These are phyloP conservation scores for Andrena chrysosceles DNA, from an alignment of 2,888 invertebrate genomes.

Conservation along the genomic window DNA sequence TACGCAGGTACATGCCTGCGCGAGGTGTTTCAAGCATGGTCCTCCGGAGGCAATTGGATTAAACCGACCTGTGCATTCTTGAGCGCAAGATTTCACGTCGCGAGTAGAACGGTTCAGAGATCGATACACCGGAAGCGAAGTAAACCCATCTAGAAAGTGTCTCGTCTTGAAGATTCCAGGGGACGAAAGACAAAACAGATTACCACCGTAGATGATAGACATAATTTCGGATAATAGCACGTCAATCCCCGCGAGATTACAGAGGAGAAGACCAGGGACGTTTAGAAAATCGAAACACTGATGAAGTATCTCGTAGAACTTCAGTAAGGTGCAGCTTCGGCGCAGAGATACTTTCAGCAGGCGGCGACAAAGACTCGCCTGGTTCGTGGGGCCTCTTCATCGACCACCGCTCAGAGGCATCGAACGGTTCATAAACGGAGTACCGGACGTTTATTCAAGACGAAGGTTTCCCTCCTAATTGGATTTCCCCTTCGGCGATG, in stretches of 20 bases:
- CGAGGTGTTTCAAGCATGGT: not conserved
- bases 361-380: constrained; percentile 16
- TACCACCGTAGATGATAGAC: too few species aligned
- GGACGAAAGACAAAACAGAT: too few species aligned
- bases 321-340: too few species aligned
- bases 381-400: not conserved
- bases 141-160: too few species aligned
- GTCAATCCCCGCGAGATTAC: too few species aligned
- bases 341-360: not conserved
- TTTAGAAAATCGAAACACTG: too few species aligned
- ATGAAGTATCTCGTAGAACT: too few species aligned
- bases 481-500: constrained; percentile 52
- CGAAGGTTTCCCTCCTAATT: constrained; percentile 60
- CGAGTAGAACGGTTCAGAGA: not conserved
- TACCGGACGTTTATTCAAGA: constrained; percentile 49
- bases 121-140: not conserved
- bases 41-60: not conserved
- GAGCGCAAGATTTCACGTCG: not conserved
- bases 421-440: constrained; percentile 41
- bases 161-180: too few species aligned
- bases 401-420: constrained; percentile 18
- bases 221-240: too few species aligned
- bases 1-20: constrained; percentile 34
- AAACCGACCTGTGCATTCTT: not conserved
- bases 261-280: too few species aligned